A percentile compares a stretch with the other conserved stretches of the same genome.
Evolutionary conservation across 2,888 invertebrate species (phyloP).

Genomic region (Noctua fimbriata): DNA sequence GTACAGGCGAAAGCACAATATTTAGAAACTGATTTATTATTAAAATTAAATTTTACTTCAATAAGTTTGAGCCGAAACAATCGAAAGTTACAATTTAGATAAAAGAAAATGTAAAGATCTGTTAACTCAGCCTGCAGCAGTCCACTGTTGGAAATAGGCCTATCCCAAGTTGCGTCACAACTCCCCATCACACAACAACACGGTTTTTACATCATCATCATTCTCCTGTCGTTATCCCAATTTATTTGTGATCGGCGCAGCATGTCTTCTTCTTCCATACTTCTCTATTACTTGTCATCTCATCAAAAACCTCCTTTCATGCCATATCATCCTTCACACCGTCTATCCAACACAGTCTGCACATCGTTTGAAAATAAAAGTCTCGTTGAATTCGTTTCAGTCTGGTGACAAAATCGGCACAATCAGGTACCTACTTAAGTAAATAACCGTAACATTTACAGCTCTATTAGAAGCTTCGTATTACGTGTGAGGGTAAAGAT

Average conservation of each 20-base stretch:
- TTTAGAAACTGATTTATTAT: slow-evolving; percentile 23
- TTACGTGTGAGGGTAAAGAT: slow-evolving; percentile 22
- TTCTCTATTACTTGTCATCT: too few species aligned
- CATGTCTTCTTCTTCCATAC: too few species aligned
- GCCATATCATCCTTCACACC: not conserved
- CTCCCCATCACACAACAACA: too few species aligned
- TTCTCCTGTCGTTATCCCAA: not conserved
- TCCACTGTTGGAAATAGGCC: not conserved
- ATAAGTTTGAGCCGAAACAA: not conserved
- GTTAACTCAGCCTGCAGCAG: not conserved
- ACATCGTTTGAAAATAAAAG: not conserved
- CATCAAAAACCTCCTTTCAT: too few species aligned
- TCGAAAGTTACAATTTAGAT: not conserved
- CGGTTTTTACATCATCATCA: not conserved
- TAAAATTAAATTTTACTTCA: not conserved
- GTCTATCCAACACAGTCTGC: not conserved
- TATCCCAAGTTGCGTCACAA: not conserved
- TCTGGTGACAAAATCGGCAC: not conserved
- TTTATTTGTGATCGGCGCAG: too few species aligned
- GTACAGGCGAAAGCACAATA: slow-evolving; percentile 69
- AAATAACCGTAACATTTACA: not conserved
- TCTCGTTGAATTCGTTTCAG: not conserved
- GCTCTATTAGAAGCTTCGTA: not conserved
- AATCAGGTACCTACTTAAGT: not conserved
- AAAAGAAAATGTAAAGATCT: not conserved